Percentiles rank a stretch among this genome's conserved stretches.
Conservation (phyloP, 2,113 vertebrate genomes). For the Rissa tridactyla region DNA sequence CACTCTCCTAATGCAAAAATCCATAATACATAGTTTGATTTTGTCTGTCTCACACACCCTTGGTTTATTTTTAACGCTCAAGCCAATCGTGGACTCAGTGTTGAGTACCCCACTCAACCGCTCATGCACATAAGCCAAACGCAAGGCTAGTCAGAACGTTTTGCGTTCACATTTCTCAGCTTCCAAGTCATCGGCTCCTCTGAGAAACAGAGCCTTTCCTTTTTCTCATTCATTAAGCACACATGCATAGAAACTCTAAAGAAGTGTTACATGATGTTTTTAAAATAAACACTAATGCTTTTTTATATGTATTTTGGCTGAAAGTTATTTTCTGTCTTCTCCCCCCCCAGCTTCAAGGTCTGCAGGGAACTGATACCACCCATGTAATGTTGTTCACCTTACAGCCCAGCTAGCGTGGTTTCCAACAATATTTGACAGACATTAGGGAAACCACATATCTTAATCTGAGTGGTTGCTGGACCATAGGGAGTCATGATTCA, state of each 20-base stretch:
- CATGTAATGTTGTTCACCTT: slow-evolving; percentile 46
- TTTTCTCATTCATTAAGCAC: slow-evolving; percentile 30
- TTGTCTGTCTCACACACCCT: background rate
- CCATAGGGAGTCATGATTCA: slow-evolving; percentile 6
- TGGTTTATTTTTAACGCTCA: background rate
- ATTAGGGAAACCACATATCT: slow-evolving; percentile 38
- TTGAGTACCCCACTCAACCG: background rate
- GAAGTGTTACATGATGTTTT: slow-evolving; percentile 52
- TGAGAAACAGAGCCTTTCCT: slow-evolving; percentile 30
- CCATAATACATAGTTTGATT: background rate
- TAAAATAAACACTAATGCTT: slow-evolving; percentile 52
- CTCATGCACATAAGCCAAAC: background rate
- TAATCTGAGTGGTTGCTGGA: slow-evolving; percentile 19
- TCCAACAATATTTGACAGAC: slow-evolving; percentile 35
- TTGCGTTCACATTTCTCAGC: background rate
- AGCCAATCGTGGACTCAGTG: background rate
- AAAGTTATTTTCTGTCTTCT: slow-evolving; percentile 43
- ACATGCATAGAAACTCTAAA: slow-evolving; percentile 1
- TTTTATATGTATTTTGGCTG: slow-evolving; percentile 34
- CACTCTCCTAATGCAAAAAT: background rate
- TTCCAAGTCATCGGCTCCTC: background rate
- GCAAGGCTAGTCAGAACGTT: background rate
- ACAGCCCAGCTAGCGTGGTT: background rate
- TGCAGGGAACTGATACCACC: slow-evolving; percentile 46
- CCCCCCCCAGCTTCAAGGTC: background rate